These are phyloP conservation scores for Tiaroga cobitis DNA, from an alignment of 2,797 vertebrate species.

Conservation along the genomic window DNA sequence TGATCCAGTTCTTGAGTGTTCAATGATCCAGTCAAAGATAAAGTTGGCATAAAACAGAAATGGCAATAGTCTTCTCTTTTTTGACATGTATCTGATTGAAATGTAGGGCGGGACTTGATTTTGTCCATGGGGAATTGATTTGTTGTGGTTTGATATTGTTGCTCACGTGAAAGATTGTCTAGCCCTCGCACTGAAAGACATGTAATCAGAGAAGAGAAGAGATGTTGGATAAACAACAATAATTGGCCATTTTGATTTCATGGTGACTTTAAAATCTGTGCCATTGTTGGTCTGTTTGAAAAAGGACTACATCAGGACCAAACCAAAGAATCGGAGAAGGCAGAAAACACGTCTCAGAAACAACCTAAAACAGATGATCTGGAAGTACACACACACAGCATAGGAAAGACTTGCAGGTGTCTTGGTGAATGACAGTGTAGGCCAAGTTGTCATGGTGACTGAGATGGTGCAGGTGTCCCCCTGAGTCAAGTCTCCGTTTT, in stretches of 20 bases:
- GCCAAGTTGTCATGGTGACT: conserved; percentile 62
- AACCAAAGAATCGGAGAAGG: neutral
- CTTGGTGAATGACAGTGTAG: conserved; percentile 63
- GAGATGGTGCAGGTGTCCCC: conserved; percentile 64
- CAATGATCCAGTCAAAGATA: neutral
- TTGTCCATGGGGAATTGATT: neutral
- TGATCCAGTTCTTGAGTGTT: neutral
- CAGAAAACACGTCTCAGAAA: neutral
- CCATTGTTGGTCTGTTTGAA: neutral
- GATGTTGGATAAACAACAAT: neutral
- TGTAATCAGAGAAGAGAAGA: neutral
- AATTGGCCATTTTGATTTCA: neutral
- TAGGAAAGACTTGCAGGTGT: conserved; percentile 54
- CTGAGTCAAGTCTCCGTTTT: conserved; percentile 61
- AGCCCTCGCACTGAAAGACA: neutral
- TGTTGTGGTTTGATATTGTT: neutral
- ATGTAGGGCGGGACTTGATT: neutral
- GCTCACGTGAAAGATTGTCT: neutral
- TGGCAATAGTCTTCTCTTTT: neutral
- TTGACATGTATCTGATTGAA: neutral
- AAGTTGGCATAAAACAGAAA: neutral
- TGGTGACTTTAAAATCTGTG: neutral
- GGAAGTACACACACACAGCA: conserved; percentile 3
- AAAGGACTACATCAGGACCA: neutral
- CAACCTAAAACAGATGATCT: conserved; percentile 27